Evolutionary conservation across 2,797 vertebrate species (phyloP), one percentile per base, ranked within the genome.

Genomic region (Acanthurus leucopareius): DNA sequence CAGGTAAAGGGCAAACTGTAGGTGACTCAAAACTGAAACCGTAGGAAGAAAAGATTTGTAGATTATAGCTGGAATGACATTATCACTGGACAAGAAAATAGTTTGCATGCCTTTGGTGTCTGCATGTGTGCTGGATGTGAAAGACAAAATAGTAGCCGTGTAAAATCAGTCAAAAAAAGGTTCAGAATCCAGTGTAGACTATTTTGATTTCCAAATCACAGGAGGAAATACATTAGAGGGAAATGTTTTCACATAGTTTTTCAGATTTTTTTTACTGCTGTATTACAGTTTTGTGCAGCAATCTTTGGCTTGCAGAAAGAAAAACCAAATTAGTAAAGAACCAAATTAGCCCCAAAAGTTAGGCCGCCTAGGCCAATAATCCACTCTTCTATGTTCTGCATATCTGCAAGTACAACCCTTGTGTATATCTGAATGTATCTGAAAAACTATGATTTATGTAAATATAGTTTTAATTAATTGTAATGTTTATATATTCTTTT

Each of bases 191-290:
- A 54, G 40, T 16, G 61, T 4, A 10, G 56, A 83, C 73, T 81
- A 79, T 72, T 70, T 76, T 53, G 61, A 82, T 75, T 74, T 84
- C 17, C 52, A 77, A 71, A 82, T 76, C 52, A 42, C 42, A 58
- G 40, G 16, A 70, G n/a, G 66, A 25, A 66, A 25, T 10, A 42
- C 11, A 49, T 32, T 19, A 66, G 5, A 35, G 47, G 16, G 25
- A 49, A 16, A 28, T 14, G 6, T 44, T 69, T 68, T 51, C 9
- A 63, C 13, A 48, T 20, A 19, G 6, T 54, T 52, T 61, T 73
- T 45, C 40, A 44, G 44, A 76, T 63, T 3, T 14, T 3, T 14
- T 65, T 13, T 25, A 35, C 6, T 35, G 32, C 32, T 35, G 32
- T 35, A 35, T 6, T 35, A 35, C 32, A 35, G 56, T 8, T 71